phyloP scores from a whole-genome alignment of 2,113 vertebrate species.

The Sarotherodon lohbergeri region DNA sequence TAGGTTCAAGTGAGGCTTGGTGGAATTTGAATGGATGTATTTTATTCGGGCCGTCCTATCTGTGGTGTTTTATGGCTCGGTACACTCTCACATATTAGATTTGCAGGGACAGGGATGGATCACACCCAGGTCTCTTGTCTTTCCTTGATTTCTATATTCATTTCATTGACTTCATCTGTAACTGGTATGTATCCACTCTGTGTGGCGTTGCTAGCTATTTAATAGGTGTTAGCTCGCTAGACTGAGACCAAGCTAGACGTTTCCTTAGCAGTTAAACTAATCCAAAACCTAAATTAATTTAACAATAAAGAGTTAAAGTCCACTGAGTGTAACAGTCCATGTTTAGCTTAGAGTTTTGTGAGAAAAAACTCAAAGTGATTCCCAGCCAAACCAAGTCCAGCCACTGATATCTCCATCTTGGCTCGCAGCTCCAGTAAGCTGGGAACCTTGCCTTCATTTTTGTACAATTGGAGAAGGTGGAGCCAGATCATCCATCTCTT shows the following conservation, averaged over 20 bases:
- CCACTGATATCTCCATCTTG: neutral
- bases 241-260: neutral
- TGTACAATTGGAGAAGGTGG: neutral
- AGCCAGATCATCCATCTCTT: neutral
- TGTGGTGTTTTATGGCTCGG: neutral
- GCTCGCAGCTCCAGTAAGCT: neutral
- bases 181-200: neutral
- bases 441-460: neutral
- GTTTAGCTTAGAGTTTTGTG: neutral
- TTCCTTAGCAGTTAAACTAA: neutral
- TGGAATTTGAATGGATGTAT: neutral
- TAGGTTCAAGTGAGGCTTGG: neutral
- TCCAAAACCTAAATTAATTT: neutral
- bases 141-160: neutral
- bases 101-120: neutral
- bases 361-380: neutral
- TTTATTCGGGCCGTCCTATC: rapidly evolving
- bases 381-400: neutral
- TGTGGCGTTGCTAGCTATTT: neutral
- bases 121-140: neutral
- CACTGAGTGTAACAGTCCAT: neutral
- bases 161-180: neutral
- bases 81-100: neutral
- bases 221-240: neutral
- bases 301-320: neutral